phyloP scores from a whole-genome alignment of 2,888 invertebrate genomes.

The Heliconius hortense region DNA sequence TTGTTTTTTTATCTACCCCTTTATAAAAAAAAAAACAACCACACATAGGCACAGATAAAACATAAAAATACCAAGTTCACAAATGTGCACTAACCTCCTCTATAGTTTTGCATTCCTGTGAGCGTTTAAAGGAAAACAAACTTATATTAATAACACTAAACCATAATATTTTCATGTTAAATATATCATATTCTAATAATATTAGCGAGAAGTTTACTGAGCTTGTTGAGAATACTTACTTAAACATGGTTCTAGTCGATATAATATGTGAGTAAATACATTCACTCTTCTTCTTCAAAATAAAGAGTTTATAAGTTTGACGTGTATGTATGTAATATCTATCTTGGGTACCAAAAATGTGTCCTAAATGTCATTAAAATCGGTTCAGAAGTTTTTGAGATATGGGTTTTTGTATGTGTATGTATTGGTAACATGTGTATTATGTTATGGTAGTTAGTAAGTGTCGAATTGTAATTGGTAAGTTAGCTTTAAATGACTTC shows the following conservation, averaged over 20 bases:
- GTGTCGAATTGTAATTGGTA: too few species aligned
- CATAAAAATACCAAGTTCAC: slow-evolving; percentile 34
- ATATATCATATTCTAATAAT: slow-evolving; percentile 10
- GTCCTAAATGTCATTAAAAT: too few species aligned
- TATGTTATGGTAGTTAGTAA: too few species aligned
- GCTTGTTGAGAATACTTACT: not conserved
- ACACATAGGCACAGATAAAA: slow-evolving; percentile 28
- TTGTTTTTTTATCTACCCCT: too few species aligned
- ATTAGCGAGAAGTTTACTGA: not conserved
- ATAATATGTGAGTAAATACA: not conserved
- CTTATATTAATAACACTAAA: slow-evolving; percentile 37
- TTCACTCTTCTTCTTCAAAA: too few species aligned
- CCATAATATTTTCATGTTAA: slow-evolving; percentile 25
- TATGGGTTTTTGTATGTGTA: too few species aligned
- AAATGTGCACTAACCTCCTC: slow-evolving; percentile 73
- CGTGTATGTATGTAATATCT: too few species aligned
- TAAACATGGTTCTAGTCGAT: not conserved
- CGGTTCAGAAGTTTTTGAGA: too few species aligned
- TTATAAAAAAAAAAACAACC: slow-evolving; percentile 22
- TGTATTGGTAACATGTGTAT: too few species aligned
- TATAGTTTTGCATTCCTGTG: slow-evolving; percentile 77
- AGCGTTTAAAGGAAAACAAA: slow-evolving; percentile 60
- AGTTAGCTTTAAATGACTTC: too few species aligned
- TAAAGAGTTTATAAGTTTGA: too few species aligned
- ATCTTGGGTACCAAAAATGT: too few species aligned